Conservation (phyloP, 2,113 vertebrate species). For the Triplophysa rosa region DNA sequence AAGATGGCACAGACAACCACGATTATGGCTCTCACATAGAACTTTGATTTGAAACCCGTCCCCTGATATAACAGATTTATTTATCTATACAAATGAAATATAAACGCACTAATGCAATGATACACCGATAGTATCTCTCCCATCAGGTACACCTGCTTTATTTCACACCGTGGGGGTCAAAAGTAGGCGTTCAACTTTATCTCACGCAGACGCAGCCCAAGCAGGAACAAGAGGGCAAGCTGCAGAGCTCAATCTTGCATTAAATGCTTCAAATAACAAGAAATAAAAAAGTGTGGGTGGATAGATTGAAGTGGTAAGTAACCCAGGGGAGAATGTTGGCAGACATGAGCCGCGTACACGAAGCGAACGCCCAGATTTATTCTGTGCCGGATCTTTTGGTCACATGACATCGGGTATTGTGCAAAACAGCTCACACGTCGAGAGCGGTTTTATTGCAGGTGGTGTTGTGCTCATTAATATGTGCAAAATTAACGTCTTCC, state of each 20-base stretch:
- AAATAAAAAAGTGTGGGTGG: conserved; percentile 21
- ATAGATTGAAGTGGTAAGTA: conserved; percentile 24
- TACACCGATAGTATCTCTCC: neutral
- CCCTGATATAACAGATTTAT: neutral
- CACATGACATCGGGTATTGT: conserved; percentile 26
- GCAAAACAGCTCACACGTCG: conserved; percentile 1
- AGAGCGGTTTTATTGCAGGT: conserved; percentile 18
- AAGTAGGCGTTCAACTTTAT: neutral
- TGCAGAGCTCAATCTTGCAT: conserved; percentile 21
- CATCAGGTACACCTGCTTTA: conserved; percentile 2
- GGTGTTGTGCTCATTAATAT: conserved; percentile 17
- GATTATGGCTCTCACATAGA: neutral
- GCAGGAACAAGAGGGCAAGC: neutral
- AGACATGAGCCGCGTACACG: neutral
- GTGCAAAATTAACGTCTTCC: conserved; percentile 4
- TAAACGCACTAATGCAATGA: neutral
- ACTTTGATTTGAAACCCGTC: neutral
- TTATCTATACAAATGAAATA: neutral
- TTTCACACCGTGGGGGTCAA: conserved; percentile 2
- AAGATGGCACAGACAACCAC: conserved; percentile 3
- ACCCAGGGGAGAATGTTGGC: conserved; percentile 25
- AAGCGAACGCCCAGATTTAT: conserved; percentile 31
- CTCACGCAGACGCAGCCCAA: neutral
- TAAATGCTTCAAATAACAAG: conserved; percentile 27
- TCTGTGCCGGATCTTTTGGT: conserved; percentile 14